phyloP scores from a whole-genome alignment of 2,113 vertebrate genomes.

The Hemibagrus wyckioides region DNA sequence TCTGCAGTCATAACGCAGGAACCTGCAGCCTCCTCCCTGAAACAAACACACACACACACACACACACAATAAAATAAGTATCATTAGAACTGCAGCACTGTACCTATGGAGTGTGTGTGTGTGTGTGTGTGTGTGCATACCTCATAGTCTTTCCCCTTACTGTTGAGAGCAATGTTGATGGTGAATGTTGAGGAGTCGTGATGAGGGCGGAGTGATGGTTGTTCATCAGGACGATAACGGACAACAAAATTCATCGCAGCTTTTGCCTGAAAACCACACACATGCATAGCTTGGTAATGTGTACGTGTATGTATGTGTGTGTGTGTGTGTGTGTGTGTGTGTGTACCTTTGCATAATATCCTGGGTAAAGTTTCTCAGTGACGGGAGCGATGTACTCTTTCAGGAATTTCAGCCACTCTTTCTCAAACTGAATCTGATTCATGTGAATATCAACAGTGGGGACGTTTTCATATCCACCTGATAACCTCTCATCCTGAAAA shows the following conservation, averaged over 20 bases:
- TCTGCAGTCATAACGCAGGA: conserved; percentile 82
- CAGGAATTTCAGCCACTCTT: conserved; percentile 88
- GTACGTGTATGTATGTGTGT: background rate
- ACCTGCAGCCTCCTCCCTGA: conserved; percentile 86
- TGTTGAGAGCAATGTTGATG: conserved; percentile 85
- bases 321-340: conserved; percentile 9
- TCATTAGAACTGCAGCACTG: background rate
- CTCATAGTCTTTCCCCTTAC: conserved; percentile 80
- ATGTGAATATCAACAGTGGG: conserved; percentile 89
- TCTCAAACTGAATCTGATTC: conserved; percentile 84
- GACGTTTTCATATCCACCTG: conserved; percentile 86
- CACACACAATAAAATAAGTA: background rate
- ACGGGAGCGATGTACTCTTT: conserved; percentile 81
- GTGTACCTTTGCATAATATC: conserved; percentile 83
- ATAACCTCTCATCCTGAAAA: conserved; percentile 79
- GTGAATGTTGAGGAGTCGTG: conserved; percentile 91
- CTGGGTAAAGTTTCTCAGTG: conserved; percentile 81
- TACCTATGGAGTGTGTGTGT: conserved; percentile 1
- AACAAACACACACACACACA: conserved; percentile 40
- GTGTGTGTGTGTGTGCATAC: conserved; percentile 59
- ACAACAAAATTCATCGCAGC: conserved; percentile 92
- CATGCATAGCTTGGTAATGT: conserved; percentile 5
- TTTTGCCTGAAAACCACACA: conserved; percentile 69
- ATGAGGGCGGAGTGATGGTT: conserved; percentile 82
- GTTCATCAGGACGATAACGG: conserved; percentile 87